Evolutionary conservation across 2,113 vertebrate species (phyloP), one percentile per base, ranked within the genome.

Genomic region (Urocynchramus pylzowi): DNA sequence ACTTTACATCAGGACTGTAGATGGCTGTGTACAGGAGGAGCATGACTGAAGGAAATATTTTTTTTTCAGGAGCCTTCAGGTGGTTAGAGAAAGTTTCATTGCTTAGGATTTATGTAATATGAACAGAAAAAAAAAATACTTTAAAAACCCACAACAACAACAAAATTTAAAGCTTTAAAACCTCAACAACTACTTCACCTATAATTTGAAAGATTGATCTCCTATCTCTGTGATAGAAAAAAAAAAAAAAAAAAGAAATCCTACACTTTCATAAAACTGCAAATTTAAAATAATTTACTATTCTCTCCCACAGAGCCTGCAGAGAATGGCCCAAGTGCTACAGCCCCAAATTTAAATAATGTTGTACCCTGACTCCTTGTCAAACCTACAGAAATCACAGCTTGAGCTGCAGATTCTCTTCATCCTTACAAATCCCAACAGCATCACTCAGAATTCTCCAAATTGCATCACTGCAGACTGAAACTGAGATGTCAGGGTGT

Each of bases 261-360:
- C 47, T 53, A 63, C 22, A 30, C 19, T 59, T 89, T 22, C 52
- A 81, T 75, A 81, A 84, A 33, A 14, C 41, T 63, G 59, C 47
- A 81, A 61, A 45, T 70, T 59, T 81, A 42, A 89, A 95, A 74
- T 64, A 74, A 89, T 91, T 91, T 67, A 44, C 24, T 31, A 52
- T 11, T 64, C n/a, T 79, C 47, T 75, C 53, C 69, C 33, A 65
- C 14, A 61, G 59, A 41, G 69, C n/a, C 78, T 69, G 57, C 37
- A 92, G 33, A 70, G 53, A 77, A 74, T 0, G 0, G 18, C 42
- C 39, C 50, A 73, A 65, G 53, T 20, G 13, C 47, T 54, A 49
- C 24, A 39, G 54, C 10, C 35, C 19, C 24, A 1, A 0, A 44
- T 42, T 59, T 61, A 89, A 84, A 80, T 45, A 47, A 44, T 8